Evolutionary conservation across 2,888 invertebrate species (phyloP).

Genomic region (Drosophila dives): DNA sequence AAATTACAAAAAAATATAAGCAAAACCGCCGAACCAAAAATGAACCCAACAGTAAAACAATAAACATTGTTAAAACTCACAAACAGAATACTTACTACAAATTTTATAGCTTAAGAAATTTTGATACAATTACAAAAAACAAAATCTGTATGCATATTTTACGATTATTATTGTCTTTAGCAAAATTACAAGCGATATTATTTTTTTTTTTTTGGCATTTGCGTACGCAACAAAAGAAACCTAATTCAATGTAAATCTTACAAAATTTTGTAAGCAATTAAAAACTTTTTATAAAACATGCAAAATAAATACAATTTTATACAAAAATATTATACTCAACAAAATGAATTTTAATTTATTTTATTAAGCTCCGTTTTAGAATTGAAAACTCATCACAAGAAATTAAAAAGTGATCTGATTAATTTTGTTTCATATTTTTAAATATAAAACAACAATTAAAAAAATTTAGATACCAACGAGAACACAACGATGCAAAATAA

Average conservation of each 20-base stretch:
- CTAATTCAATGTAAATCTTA: slow-evolving; percentile 53
- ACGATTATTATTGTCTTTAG: slow-evolving; percentile 71
- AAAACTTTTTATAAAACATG: slow-evolving; percentile 65
- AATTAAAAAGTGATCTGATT: background rate
- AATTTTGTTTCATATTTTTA: background rate
- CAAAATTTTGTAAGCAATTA: slow-evolving; percentile 61
- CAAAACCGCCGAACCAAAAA: slow-evolving; percentile 61
- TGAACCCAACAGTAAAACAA: slow-evolving; percentile 28
- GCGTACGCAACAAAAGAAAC: slow-evolving; percentile 33
- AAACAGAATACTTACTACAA: slow-evolving; percentile 28
- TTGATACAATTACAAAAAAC: slow-evolving; percentile 62
- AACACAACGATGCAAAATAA: background rate
- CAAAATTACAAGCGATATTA: slow-evolving; percentile 62
- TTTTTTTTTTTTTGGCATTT: slow-evolving; percentile 48
- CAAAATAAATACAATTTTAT: slow-evolving; percentile 77
- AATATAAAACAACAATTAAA: background rate
- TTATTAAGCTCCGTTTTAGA: no score
- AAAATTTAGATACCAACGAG: fast-evolving
- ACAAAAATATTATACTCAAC: slow-evolving; percentile 27
- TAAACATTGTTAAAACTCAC: slow-evolving; percentile 20
- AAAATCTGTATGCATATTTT: slow-evolving; percentile 52
- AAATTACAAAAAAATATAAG: slow-evolving; percentile 8
- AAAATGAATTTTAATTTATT: slow-evolving; percentile 5
- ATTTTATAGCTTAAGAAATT: slow-evolving; percentile 54
- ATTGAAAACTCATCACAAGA: background rate